A percentile compares a stretch with the other conserved stretches of the same genome.
Conservation (phyloP, 2,888 invertebrate species). For the Bugula neritina region DNA sequence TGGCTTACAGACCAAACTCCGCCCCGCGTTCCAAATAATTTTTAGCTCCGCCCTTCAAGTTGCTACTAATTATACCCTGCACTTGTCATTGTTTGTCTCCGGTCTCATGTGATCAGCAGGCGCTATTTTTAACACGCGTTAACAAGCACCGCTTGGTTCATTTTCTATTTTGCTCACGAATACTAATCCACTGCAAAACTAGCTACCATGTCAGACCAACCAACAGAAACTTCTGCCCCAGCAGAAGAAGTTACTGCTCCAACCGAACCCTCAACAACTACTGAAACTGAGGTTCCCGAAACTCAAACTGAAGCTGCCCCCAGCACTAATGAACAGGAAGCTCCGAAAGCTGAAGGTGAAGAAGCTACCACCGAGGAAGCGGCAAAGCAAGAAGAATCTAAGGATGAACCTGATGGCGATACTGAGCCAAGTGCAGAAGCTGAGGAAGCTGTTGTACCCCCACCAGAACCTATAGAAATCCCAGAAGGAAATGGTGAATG, state of each 20-base stretch:
- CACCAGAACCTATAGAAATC: conserved; percentile 18
- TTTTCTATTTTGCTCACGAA: no score
- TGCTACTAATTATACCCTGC: no score
- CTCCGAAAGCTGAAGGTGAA: not conserved
- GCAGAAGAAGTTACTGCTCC: not conserved
- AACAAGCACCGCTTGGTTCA: no score
- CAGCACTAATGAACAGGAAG: not conserved
- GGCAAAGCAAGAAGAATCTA: not conserved
- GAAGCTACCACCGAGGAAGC: not conserved
- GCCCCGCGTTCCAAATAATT: no score
- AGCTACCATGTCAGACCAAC: not conserved
- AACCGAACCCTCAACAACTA: not conserved
- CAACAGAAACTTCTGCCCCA: conserved; percentile 8
- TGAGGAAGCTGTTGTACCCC: not conserved
- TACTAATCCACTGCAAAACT: no score
- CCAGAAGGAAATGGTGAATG: conserved; percentile 22
- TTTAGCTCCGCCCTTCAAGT: not conserved
- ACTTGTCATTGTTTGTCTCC: not conserved
- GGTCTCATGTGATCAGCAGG: not conserved
- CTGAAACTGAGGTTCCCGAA: not conserved
- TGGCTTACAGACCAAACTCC: no score
- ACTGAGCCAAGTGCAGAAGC: not conserved
- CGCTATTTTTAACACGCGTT: not conserved
- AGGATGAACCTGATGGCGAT: not conserved
- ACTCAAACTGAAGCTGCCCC: not conserved